Evolutionary conservation across 2,888 invertebrate genomes (phyloP), one percentile per base, ranked within the genome.

Genomic region (Maniola hyperantus): DNA sequence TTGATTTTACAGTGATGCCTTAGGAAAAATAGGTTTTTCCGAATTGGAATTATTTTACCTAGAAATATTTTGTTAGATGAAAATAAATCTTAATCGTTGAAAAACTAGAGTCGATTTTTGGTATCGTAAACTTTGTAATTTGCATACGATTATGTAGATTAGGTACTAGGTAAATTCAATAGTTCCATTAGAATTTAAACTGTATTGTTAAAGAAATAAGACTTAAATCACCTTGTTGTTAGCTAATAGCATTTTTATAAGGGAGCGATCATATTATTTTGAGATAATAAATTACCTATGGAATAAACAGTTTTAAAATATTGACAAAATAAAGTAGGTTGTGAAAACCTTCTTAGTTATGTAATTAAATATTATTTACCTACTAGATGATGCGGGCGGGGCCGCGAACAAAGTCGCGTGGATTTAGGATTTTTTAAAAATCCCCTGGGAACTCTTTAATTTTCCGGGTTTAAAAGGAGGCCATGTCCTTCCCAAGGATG

Each of bases 181-280:
- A 15, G 34, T 51, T 39, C 11, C 15, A 39, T 57, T 44, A 0
- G 11, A 68, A 57, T 62, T 57, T 66, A 6, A 57, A 10, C 67
- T 44, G n/a, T 70, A 54, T 13, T 0, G 0, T 0, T 0, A 4
- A 1, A 0, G 0, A 0, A 7, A 15, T 67, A 71, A 62, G 33
- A 44, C 44, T 1, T 15, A 60, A 11, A 60, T 62, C 60, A 4
- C 5, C 44, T 51, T 64, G 66, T 13, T 0, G 7, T 2, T 2
- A 39, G 44, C 68, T 64, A 71, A 67, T 68, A 69, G 64, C n/a
- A 33, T 64, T 70, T 71, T 66, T 51, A 57, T 64, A 64, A 60
- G 51, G 68, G 66, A 48, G 36, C 55, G 42, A 18, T 26, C 55
- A 65, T 57, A 67, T 59, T 50, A 5, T 44, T 11, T 11, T 58